These are phyloP conservation scores for Holotrichia oblita DNA, from an alignment of 1,140 invertebrate species.

Conservation along the genomic window DNA sequence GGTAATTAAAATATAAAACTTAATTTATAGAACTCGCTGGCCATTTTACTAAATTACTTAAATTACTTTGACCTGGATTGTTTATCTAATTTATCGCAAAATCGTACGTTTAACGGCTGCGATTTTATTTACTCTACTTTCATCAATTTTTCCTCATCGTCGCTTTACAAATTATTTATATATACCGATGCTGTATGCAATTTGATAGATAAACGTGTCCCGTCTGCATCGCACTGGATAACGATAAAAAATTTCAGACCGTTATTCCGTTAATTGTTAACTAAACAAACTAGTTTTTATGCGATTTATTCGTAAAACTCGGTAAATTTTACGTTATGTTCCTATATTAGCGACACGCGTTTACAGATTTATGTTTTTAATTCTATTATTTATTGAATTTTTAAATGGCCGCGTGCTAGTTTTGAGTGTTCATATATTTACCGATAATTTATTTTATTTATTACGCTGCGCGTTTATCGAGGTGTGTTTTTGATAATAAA, in stretches of 20 bases:
- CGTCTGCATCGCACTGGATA: neutral
- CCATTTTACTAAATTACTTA: neutral
- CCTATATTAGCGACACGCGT: neutral
- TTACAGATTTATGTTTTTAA: constrained; percentile 8
- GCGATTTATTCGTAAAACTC: neutral
- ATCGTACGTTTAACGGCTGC: neutral
- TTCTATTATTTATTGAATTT: constrained; percentile 5
- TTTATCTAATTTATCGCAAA: neutral
- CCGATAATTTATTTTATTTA: neutral
- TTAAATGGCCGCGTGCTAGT: neutral
- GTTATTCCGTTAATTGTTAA: constrained; percentile 12
- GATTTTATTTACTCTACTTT: neutral
- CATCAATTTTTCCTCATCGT: neutral
- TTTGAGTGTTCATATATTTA: neutral
- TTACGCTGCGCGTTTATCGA: neutral
- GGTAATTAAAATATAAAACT: constrained; percentile 3
- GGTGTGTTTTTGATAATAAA: neutral
- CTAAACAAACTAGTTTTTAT: neutral
- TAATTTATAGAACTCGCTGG: neutral
- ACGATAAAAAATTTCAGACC: neutral
- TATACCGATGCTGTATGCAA: neutral
- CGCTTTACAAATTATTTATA: neutral
- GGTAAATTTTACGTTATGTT: neutral
- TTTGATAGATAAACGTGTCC: constrained; percentile 11
- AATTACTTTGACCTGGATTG: neutral